Percentiles rank a stretch among this genome's conserved stretches.
Evolutionary conservation across 2,113 vertebrate species (phyloP).

Genomic region (Pseudorhombus dupliciocellatus): DNA sequence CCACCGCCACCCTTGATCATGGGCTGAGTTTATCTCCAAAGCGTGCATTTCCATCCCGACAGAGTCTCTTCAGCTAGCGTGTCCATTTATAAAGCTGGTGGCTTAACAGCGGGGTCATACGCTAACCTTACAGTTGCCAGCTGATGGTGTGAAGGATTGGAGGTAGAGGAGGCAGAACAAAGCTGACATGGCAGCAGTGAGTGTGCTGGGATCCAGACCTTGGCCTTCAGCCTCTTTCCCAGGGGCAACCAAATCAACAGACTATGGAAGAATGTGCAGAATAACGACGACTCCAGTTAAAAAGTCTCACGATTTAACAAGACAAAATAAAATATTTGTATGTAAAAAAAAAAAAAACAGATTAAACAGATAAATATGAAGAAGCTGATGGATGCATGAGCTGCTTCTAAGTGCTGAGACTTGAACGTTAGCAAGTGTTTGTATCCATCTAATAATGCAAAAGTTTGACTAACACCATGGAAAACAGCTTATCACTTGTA

Average conservation of each 20-base stretch:
- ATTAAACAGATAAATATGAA: neutral
- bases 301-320: no score
- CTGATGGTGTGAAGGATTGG: constrained; percentile 63
- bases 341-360: neutral
- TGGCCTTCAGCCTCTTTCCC: constrained; percentile 18
- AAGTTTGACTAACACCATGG: no score
- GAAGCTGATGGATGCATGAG: neutral
- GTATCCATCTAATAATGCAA: no score
- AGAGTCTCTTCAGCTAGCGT: constrained; percentile 44
- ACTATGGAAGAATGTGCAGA: neutral
- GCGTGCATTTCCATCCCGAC: constrained; percentile 71
- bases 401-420: neutral
- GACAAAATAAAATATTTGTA: no score
- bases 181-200: constrained; percentile 55
- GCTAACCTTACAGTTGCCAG: constrained; percentile 64
- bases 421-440: no score
- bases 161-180: constrained; percentile 63
- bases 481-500: no score
- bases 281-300: no score
- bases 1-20: constrained; percentile 69
- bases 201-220: constrained; percentile 39
- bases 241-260: constrained; percentile 2
- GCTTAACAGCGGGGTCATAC: constrained; percentile 61
- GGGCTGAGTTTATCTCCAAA: constrained; percentile 72
- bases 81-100: constrained; percentile 71